Base-by-base conservation (phyloP, 1,140 invertebrate species). In the Hypsibius dujardini region DNA sequence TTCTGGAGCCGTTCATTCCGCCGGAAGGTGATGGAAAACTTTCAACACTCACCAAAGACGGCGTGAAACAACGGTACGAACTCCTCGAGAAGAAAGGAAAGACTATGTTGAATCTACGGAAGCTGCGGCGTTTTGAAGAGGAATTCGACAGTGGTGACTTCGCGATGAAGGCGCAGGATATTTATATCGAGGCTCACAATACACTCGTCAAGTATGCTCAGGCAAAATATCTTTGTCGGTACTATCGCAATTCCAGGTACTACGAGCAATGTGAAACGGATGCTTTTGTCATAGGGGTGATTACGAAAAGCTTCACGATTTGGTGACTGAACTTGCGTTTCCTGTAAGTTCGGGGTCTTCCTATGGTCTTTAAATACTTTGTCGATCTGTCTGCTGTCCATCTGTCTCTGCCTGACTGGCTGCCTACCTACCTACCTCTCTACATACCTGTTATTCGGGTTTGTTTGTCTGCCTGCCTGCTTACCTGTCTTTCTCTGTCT, bases 111-210 rank as follows among this genome's bases (percentile, higher is more conserved):
- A 86, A 88, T 0, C 79, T 93, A 42, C 83, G 89, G 1, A 94
- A 93, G 81, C 87, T 97, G 46, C 85, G 87, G 71, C 82, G 84
- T 1, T 94, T 84, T 81, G 90, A 95, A 67, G 89, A 92, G 73
- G 86, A 88, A 56, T 95, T 95, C 80, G 84, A 87, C 73, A 76
- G 83, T 0, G 82, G 83, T 42, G 78, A 82, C 42, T 95, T 96
- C 80, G 80, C 79, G 3, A 78, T 83, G 42, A 75, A 84, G 73
- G 90, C 91, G 0, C 85, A 89, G 74, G 84, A 92, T 42, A 87
- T 95, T 74, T 97, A 97, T 76, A 85, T 88, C 1, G 87, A 91
- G 75, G 88, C 91, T 2, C 92, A 96, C 77, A 83, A 88, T 75
- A 82, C 85, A 70, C 80, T 98, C 73, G 83, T 84, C 2, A 81